Evolutionary conservation across 2,797 vertebrate species (phyloP).

Genomic region (Tauraco hartlaubi): DNA sequence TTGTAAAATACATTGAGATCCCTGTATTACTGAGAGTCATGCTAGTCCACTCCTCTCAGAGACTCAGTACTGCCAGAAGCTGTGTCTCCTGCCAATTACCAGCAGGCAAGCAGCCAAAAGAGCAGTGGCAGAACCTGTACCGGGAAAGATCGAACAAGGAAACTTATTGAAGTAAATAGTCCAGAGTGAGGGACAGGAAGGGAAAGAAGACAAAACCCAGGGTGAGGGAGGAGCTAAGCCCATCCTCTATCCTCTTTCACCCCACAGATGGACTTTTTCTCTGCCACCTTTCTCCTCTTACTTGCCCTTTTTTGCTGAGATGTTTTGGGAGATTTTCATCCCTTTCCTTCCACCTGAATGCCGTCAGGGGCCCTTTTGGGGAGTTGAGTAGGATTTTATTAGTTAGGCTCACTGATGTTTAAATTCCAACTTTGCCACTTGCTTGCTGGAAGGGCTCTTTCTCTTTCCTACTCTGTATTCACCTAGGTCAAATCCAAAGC

Average conservation of each 20-base stretch:
- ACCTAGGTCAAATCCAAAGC: background rate
- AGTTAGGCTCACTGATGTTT: background rate
- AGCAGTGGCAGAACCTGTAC: background rate
- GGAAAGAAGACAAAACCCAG: background rate
- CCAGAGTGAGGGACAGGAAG: background rate
- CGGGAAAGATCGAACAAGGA: background rate
- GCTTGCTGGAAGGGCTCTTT: background rate
- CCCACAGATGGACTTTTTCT: background rate
- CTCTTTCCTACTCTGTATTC: background rate
- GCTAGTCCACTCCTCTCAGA: background rate
- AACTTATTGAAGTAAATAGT: background rate
- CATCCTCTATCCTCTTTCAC: background rate
- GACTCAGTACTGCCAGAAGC: background rate
- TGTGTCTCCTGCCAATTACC: background rate
- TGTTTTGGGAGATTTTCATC: background rate
- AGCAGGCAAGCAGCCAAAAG: background rate
- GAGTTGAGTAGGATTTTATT: background rate
- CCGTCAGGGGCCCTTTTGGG: background rate
- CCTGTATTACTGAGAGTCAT: background rate
- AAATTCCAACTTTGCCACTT: background rate
- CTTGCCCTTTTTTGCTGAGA: background rate
- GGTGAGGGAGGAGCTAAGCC: background rate
- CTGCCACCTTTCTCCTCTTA: background rate
- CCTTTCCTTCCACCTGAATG: background rate
- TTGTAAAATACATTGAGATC: conserved; percentile 11